These are phyloP conservation scores for Ceratothoa steindachneri DNA, from an alignment of 2,888 invertebrate species.

Conservation along the genomic window DNA sequence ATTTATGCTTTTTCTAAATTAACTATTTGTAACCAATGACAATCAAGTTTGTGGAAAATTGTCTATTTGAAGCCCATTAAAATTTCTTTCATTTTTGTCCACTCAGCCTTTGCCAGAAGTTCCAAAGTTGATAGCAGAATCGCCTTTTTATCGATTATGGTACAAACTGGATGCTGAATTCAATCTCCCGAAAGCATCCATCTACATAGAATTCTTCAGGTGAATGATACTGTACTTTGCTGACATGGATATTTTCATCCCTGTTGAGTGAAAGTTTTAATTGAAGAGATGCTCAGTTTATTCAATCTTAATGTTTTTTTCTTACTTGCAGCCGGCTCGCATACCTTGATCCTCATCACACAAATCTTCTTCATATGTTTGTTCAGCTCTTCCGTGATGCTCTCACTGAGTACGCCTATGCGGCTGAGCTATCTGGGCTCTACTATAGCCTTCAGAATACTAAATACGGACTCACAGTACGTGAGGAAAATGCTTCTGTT, in stretches of 20 bases:
- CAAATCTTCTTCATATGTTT: slow-evolving; percentile 78
- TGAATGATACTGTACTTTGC: slow-evolving; percentile 11
- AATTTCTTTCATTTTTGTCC: slow-evolving; percentile 8
- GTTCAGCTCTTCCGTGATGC: slow-evolving; percentile 76
- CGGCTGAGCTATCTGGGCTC: slow-evolving; percentile 84
- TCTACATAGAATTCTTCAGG: slow-evolving; percentile 68
- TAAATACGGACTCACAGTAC: slow-evolving; percentile 71
- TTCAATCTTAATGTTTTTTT: too few species aligned
- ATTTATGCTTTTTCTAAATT: too few species aligned
- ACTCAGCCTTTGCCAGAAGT: slow-evolving; percentile 53
- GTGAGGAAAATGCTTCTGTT: background rate
- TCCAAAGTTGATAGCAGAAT: slow-evolving; percentile 55
- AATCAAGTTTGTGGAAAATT: too few species aligned
- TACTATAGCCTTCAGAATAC: slow-evolving; percentile 72
- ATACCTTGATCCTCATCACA: slow-evolving; percentile 76
- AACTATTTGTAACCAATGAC: too few species aligned
- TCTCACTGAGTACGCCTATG: slow-evolving; percentile 87
- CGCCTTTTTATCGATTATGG: slow-evolving; percentile 79
- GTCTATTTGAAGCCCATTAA: too few species aligned
- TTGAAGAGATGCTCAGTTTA: too few species aligned
- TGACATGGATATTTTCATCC: too few species aligned
- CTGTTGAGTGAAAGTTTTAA: background rate
- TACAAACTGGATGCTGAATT: slow-evolving; percentile 91
- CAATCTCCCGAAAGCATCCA: slow-evolving; percentile 76
- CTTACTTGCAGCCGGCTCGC: slow-evolving; percentile 64